Base-by-base conservation (phyloP, 2,113 vertebrate species). In the Hypocryptadius cinnamomeus region DNA sequence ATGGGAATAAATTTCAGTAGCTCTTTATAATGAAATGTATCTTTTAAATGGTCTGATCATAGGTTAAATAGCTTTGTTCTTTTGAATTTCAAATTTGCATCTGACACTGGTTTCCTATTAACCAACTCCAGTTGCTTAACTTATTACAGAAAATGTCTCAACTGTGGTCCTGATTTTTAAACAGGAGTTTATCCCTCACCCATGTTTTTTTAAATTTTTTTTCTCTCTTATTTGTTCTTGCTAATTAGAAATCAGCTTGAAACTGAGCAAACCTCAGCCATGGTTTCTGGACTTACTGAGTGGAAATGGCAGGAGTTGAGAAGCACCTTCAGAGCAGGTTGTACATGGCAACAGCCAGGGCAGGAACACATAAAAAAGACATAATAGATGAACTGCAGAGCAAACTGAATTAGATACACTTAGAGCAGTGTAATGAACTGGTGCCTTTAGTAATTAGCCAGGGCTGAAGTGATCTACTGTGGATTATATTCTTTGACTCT, bases 361-460 rank as follows among this genome's bases (percentile, higher is more conserved):
- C 60, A 81, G 69, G 30, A 90, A 68, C 5, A 3, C 69, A 84
- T 85, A 93, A 94, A 95, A 71, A 76, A 94, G 72, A 68, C 79
- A 61, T 90, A 91, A 84, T 18, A 72, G 83, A 93, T 95, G 87
- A 95, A 96, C 94, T 92, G 45, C 90, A 95, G 90, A 95, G 95
- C 77, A 95, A 95, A 94, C 90, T 87, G 94, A 96, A 94, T 96
- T 95, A 95, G 90, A 61, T 94, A 79, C 83, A 92, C 79, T 95
- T 90, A 94, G 28, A 90, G 92, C 69, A 84, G 79, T 57, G 80
- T 95, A 95, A 96, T 95, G 95, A 96, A 93, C 94, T 96, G 91
- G 48, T 95, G 92, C 94, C 82, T 95, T 96, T 90, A 94, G 76
- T 95, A 96, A 97, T 97, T 97, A 97, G 93, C 83, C 42, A 79